Conservation (phyloP, 2,888 invertebrate species). For the Lagria hirta region DNA sequence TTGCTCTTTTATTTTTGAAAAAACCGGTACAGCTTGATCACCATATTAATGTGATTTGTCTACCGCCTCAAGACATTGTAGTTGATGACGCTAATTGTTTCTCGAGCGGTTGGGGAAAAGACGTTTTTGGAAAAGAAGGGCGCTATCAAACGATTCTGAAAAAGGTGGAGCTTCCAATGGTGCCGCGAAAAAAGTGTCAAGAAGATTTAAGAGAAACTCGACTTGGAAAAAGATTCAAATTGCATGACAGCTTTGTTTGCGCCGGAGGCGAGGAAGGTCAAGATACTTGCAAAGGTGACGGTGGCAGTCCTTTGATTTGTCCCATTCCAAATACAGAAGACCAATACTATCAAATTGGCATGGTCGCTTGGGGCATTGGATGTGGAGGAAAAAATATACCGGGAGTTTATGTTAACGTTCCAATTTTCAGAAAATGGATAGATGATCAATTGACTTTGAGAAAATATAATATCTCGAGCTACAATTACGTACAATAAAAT, state of each 20-base stretch:
- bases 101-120: conserved; percentile 35
- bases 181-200: conserved; percentile 27
- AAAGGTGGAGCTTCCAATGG: conserved; percentile 35
- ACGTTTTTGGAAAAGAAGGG: conserved; percentile 29
- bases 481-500: too few relatives aligned
- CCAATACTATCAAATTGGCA: not conserved
- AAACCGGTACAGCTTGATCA: conserved; percentile 22
- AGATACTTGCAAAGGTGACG: conserved; percentile 37
- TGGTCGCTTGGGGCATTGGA: conserved; percentile 54
- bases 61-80: conserved; percentile 23
- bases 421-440: conserved; percentile 53
- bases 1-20: conserved; percentile 33
- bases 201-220: conserved; percentile 29
- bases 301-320: conserved; percentile 33
- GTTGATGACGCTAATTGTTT: conserved; percentile 26
- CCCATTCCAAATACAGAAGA: conserved; percentile 38
- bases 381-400: conserved; percentile 48
- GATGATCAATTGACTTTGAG: too few relatives aligned
- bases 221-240: conserved; percentile 54
- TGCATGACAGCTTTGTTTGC: conserved; percentile 59
- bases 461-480: too few relatives aligned
- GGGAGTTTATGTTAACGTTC: conserved; percentile 55
- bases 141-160: too few relatives aligned
- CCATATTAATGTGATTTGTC: conserved; percentile 30
- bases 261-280: conserved; percentile 52